A percentile compares a stretch with the other conserved stretches of the same genome.
Evolutionary conservation across 1,140 invertebrate genomes (phyloP).

Genomic region (Drosophila quadrilineata): DNA sequence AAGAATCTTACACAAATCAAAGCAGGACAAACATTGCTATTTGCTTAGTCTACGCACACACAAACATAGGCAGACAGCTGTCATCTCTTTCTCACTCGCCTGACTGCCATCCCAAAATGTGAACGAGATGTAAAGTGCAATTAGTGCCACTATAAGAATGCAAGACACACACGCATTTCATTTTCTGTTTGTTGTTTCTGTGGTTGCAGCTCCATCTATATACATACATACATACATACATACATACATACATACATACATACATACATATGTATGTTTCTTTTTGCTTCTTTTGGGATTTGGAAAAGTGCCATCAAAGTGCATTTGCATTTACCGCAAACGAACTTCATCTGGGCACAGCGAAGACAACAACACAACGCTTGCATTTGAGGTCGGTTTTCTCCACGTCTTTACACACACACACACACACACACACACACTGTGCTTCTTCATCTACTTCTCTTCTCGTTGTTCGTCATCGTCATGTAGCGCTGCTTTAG

Average conservation of each 20-base stretch:
- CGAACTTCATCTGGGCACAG: slow-evolving; percentile 42
- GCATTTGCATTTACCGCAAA: slow-evolving; percentile 68
- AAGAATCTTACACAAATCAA: too few species aligned
- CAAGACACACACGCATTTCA: slow-evolving; percentile 53
- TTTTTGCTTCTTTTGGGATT: not conserved
- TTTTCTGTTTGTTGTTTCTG: slow-evolving; percentile 17
- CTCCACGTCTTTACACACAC: slow-evolving; percentile 34
- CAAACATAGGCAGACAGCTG: not conserved
- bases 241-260: not conserved
- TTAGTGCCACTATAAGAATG: slow-evolving; percentile 62
- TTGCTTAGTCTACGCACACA: too few species aligned
- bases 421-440: too few species aligned
- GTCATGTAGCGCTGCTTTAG: slow-evolving; percentile 9
- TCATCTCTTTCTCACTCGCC: too few species aligned
- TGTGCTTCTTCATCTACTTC: not conserved
- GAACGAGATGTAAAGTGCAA: slow-evolving; percentile 39
- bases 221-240: not conserved
- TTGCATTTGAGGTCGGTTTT: slow-evolving; percentile 65
- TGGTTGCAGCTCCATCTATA: slow-evolving; percentile 2
- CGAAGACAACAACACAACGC: not conserved
- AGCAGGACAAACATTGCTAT: too few species aligned
- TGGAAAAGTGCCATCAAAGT: slow-evolving; percentile 37
- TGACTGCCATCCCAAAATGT: too few species aligned
- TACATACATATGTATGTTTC: not conserved
- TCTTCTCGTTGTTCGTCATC: not conserved